Percentiles rank a stretch among this genome's conserved stretches.
Conservation (phyloP, 2,797 vertebrate genomes). For the Galago senegalensis region DNA sequence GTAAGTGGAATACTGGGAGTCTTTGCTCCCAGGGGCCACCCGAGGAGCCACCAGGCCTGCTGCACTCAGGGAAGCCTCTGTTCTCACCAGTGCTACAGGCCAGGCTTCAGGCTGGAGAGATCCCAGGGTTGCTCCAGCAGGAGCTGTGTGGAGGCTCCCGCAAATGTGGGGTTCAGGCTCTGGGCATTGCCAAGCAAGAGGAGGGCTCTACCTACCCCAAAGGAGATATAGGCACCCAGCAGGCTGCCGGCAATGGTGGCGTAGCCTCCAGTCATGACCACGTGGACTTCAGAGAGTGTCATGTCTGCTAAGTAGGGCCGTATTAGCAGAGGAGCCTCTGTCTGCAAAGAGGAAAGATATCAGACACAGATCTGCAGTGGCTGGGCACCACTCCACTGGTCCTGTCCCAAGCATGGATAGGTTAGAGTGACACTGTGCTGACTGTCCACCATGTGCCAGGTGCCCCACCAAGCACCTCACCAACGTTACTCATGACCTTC, state of each 20-base stretch:
- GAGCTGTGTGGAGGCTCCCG: neutral
- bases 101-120: neutral
- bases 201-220: conserved; percentile 92
- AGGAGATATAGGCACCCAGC: conserved; percentile 97
- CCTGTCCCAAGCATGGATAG: neutral
- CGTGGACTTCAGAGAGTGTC: conserved; percentile 97
- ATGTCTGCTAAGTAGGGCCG: conserved; percentile 96
- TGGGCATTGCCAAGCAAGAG: neutral
- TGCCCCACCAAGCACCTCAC: neutral
- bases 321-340: conserved; percentile 96
- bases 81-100: neutral
- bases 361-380: neutral
- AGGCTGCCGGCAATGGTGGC: conserved; percentile 98
- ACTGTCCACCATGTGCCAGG: accelerated
- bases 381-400: accelerated
- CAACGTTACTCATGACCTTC: neutral
- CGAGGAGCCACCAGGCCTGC: too few relatives aligned
- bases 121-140: neutral
- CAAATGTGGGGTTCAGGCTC: neutral
- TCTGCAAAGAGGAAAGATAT: conserved; percentile 87
- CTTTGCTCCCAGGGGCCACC: neutral
- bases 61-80: neutral
- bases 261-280: conserved; percentile 96
- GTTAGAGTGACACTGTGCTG: neutral
- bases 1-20: neutral